These are phyloP conservation scores for Prionchulus punctatus DNA, from an alignment of 2,888 invertebrate species.

Conservation along the genomic window DNA sequence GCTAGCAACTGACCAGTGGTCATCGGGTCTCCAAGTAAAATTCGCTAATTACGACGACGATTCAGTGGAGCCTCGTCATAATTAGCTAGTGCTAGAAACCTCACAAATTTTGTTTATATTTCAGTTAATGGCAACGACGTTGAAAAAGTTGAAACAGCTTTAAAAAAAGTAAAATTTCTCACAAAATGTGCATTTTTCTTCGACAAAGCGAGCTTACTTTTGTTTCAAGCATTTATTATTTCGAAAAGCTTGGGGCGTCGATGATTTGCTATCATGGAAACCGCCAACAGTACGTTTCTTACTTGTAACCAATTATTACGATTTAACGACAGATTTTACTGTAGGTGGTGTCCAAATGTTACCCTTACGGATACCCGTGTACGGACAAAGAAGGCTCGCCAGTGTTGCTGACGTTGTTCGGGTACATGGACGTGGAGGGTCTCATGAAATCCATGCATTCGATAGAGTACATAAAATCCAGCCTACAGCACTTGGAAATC, in stretches of 20 bases:
- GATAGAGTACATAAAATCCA: constrained; percentile 30
- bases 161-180: neutral
- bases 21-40: too few relatives aligned
- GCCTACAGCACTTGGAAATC: constrained; percentile 27
- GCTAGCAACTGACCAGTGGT: too few relatives aligned
- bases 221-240: constrained; percentile 21
- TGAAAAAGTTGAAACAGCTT: neutral
- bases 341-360: constrained; percentile 30
- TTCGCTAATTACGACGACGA: too few relatives aligned
- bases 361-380: constrained; percentile 26
- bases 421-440: constrained; percentile 30
- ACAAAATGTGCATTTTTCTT: neutral
- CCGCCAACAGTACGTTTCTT: constrained; percentile 23
- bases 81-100: too few relatives aligned
- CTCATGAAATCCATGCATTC: constrained; percentile 27
- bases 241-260: constrained; percentile 28
- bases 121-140: neutral
- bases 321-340: constrained; percentile 10
- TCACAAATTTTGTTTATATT: too few relatives aligned
- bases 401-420: constrained; percentile 29
- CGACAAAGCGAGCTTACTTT: neutral
- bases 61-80: too few relatives aligned
- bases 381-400: constrained; percentile 28
- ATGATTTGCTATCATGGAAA: constrained; percentile 24
- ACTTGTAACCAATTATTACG: neutral